These are phyloP conservation scores for Odontophorus gujanensis DNA, from an alignment of 2,113 vertebrate species.

Conservation along the genomic window DNA sequence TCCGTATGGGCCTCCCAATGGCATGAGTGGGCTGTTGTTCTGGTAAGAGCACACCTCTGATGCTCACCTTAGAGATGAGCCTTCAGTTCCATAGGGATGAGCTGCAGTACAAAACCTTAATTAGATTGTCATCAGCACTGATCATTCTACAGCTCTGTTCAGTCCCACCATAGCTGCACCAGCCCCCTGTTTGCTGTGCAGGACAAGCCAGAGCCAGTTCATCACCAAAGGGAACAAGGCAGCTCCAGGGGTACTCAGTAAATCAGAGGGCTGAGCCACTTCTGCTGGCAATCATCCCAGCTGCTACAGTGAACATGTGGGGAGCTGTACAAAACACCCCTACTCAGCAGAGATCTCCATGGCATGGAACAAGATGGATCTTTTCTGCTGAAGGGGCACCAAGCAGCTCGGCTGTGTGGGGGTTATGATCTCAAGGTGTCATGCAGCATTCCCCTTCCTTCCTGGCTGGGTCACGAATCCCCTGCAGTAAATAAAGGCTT, in stretches of 20 bases:
- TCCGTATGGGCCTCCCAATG: neutral
- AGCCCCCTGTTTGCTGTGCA: fast-evolving
- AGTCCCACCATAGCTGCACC: fast-evolving
- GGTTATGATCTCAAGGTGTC: neutral
- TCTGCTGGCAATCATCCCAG: neutral
- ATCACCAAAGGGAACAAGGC: neutral
- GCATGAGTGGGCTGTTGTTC: neutral
- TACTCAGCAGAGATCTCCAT: neutral
- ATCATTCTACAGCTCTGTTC: neutral
- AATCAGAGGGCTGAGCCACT: neutral
- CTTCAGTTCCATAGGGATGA: too few relatives aligned
- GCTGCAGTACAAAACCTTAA: neutral
- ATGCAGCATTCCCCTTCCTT: neutral
- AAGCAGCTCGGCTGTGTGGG: neutral
- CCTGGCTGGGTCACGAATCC: neutral
- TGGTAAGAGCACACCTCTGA: neutral
- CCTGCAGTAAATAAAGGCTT: neutral
- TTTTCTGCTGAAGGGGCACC: neutral
- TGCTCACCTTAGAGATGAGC: neutral
- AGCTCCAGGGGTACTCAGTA: neutral
- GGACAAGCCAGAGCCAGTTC: neutral
- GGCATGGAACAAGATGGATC: neutral
- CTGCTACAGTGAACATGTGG: neutral
- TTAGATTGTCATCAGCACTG: neutral
- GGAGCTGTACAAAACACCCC: neutral